Percentiles rank a stretch among this genome's conserved stretches.
Conservation (phyloP, 2,888 invertebrate genomes). For the Leucophora obtusa region DNA sequence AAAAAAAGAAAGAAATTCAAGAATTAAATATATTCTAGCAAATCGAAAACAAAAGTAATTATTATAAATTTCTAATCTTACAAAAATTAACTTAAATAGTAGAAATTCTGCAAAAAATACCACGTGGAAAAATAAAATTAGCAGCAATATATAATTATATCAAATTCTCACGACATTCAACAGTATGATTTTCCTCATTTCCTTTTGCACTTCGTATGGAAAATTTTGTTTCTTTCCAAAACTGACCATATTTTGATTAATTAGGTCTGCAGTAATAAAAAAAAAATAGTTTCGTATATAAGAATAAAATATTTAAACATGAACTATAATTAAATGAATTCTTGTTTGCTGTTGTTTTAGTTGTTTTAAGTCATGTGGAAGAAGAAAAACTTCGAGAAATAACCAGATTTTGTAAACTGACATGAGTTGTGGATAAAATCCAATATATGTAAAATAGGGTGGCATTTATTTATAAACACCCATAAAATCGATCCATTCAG, state of each 20-base stretch:
- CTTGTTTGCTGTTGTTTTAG: slow-evolving; percentile 11
- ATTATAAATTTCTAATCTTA: neutral
- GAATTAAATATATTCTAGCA: neutral
- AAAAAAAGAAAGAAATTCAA: too few relatives aligned
- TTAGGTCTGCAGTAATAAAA: slow-evolving; percentile 60
- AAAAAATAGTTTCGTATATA: slow-evolving; percentile 40
- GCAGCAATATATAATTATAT: slow-evolving; percentile 62
- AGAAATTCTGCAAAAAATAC: neutral
- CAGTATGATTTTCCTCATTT: slow-evolving; percentile 48
- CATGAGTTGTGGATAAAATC: neutral
- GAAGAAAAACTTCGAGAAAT: slow-evolving; percentile 4
- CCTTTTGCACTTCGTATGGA: slow-evolving; percentile 8
- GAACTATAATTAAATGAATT: slow-evolving; percentile 50
- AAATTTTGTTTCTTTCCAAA: slow-evolving; percentile 4
- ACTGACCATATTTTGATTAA: slow-evolving; percentile 56
- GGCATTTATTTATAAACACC: neutral
- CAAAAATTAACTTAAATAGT: slow-evolving; percentile 5
- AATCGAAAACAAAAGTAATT: slow-evolving; percentile 2
- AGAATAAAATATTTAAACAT: slow-evolving; percentile 47
- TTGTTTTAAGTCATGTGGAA: neutral
- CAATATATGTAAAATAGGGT: neutral
- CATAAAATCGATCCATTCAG: too few relatives aligned
- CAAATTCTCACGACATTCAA: slow-evolving; percentile 64
- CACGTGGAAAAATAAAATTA: neutral
- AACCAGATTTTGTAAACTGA: neutral